These are phyloP conservation scores for Eretmocerus hayati DNA, from an alignment of 2,888 invertebrate species.

Conservation along the genomic window DNA sequence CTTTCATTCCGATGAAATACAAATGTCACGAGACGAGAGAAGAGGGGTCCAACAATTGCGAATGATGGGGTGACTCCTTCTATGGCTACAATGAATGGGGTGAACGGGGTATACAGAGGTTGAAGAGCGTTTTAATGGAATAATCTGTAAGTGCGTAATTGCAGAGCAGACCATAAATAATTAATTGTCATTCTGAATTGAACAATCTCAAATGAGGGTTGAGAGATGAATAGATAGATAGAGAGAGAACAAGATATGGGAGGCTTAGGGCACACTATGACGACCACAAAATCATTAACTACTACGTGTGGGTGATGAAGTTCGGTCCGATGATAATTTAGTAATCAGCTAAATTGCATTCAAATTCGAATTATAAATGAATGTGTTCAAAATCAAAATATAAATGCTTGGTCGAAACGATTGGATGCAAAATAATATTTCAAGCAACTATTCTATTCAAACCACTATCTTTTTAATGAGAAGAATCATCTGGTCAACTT, in stretches of 20 bases:
- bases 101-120: conserved; percentile 1
- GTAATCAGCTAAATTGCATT: conserved; percentile 7
- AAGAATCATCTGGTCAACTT: too few relatives aligned
- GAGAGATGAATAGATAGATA: background rate
- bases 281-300: conserved; percentile 12
- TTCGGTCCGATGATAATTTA: background rate
- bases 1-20: background rate
- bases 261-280: conserved; percentile 8
- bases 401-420: too few relatives aligned
- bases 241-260: background rate
- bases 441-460: too few relatives aligned
- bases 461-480: too few relatives aligned
- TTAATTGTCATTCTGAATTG: conserved; percentile 20
- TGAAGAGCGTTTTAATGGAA: conserved; percentile 19
- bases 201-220: conserved; percentile 16
- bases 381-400: background rate
- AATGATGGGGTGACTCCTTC: conserved; percentile 1
- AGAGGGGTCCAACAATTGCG: conserved; percentile 10
- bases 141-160: conserved; percentile 21
- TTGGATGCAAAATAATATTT: too few relatives aligned
- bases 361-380: conserved; percentile 12
- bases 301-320: background rate
- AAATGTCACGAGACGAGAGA: conserved; percentile 6
- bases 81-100: conserved; percentile 8
- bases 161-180: conserved; percentile 21